Base-by-base conservation (phyloP, 2,113 vertebrate genomes). In the Nannobrachium achirus region DNA sequence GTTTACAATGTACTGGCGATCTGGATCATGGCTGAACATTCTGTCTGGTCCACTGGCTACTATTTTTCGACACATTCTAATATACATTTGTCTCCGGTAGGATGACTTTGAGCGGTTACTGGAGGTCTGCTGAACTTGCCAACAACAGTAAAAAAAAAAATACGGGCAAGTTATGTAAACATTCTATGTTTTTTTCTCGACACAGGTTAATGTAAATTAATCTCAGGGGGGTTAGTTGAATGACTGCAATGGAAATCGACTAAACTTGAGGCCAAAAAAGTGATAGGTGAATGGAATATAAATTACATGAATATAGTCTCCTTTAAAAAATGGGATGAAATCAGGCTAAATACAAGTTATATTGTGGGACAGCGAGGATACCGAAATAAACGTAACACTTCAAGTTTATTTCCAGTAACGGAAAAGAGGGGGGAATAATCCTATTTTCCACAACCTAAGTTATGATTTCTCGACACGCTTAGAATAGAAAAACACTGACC, bases 381-480 rank as follows among this genome's bases (percentile, higher is more conserved):
- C n/a, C 7, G 20, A 40, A 63, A 51, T n/a, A n/a, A n/a, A n/a
- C n/a, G n/a, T n/a, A 33, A 33, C 25, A 33, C 51, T 62, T 59
- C 55, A 53, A 60, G n/a, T n/a, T 64, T 66, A 66, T 63, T 44
- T 4, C 60, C 11, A 10, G 6, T 56, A 44, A 44, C 58, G 59
- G 48, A 53, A 57, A 70, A 65, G 56, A 63, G 51, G 50, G 52
- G 3, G 57, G 61, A 83, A 61, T 82, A 86, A 88, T 88, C 86
- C 77, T 39, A 51, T 88, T 87, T 79, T 83, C 79, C 81, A 81
- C 57, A 84, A 83, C 72, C 77, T 72, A 69, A 41, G 15, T 80
- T 74, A 69, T 56, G 77, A 71, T 80, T 76, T 78, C 66, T 66
- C 56, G 52, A 66, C 71, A 48, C 76, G 75, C 75, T 73, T 63